Evolutionary conservation across 2,113 vertebrate genomes (phyloP), one percentile per base, ranked within the genome.

Genomic region (Megalops atlanticus): DNA sequence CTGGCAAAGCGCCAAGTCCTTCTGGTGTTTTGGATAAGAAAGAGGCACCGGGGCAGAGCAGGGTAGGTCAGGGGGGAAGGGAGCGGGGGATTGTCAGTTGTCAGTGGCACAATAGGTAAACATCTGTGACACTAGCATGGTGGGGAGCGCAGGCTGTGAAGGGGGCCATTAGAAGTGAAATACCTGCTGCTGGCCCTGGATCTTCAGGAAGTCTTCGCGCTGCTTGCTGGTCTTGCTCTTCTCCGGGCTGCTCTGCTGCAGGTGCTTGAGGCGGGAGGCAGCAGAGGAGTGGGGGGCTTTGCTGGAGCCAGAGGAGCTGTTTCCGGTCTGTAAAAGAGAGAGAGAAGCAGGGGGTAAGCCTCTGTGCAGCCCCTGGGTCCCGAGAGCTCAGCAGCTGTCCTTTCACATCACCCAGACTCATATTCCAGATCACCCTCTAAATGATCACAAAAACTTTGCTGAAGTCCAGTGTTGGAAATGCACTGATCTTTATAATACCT

Each of bases 181-280:
- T 96, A 98, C 97, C 97, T 98, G 98, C 89, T 97, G 96, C 91
- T 97, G 97, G 87, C 96, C 95, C 92, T 97, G 97, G 92, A 92
- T 94, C 91, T 96, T 92, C 91, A 97, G 85, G 92, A 96, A 97
- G 79, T 99, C 98, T 3, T 98, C 95, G 77, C 96, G 92, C 89
- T 96, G 95, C 87, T 96, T 98, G 87, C 93, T 85, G 69, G 95
- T 93, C 85, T 98, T 99, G 92, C 90, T 91, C 84, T 97, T 99
- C 88, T 99, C 98, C 0, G 96, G 95, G 89, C 95, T 97, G 92
- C 94, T 93, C 87, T 96, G 96, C 80, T 96, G 95, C 86, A 95
- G 90, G 83, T 95, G 95, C 92, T 98, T 98, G 90, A 99, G 96
- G 83, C 97, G 90, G 0, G 96, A 96, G 6, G 95, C 91, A 4